A percentile compares a stretch with the other conserved stretches of the same genome.
Evolutionary conservation across 1,140 invertebrate genomes (phyloP).

Genomic region (Piezodorus guildinii): DNA sequence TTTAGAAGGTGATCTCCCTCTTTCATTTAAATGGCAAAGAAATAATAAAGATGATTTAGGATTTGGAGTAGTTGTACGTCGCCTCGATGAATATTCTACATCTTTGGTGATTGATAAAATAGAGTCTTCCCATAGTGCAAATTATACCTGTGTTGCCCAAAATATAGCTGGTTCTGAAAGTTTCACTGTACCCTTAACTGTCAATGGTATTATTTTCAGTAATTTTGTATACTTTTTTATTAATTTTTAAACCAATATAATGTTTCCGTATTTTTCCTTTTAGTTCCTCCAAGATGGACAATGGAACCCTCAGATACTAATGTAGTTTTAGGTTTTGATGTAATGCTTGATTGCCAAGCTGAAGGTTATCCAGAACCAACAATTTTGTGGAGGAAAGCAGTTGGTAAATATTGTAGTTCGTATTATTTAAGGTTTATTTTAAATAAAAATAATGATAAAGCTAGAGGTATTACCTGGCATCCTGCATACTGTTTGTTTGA

Average conservation of each 20-base stretch:
- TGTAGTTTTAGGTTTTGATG: constrained; percentile 69
- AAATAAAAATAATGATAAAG: not conserved
- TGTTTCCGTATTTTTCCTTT: constrained; percentile 28
- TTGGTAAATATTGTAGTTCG: constrained; percentile 40
- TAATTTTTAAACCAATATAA: constrained; percentile 7
- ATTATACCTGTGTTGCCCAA: constrained; percentile 78
- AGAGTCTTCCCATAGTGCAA: constrained; percentile 67
- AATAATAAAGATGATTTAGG: constrained; percentile 44
- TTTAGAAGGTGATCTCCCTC: constrained; percentile 84
- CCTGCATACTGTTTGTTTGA: no score
- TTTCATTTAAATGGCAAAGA: constrained; percentile 75
- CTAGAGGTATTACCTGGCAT: not conserved
- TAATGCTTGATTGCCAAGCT: constrained; percentile 78
- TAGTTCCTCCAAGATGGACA: constrained; percentile 85
- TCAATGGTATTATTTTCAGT: constrained; percentile 52
- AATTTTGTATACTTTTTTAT: not conserved
- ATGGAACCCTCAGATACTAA: constrained; percentile 76
- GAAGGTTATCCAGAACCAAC: constrained; percentile 78
- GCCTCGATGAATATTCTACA: constrained; percentile 76
- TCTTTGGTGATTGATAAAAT: constrained; percentile 80
- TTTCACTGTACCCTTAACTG: constrained; percentile 62
- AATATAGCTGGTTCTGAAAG: constrained; percentile 68
- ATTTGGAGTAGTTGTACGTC: constrained; percentile 41
- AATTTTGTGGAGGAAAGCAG: constrained; percentile 77
- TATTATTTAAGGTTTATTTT: constrained; percentile 6